Evolutionary conservation across 2,113 vertebrate species (phyloP), one percentile per base, ranked within the genome.

Genomic region (Solenodon paradoxus): DNA sequence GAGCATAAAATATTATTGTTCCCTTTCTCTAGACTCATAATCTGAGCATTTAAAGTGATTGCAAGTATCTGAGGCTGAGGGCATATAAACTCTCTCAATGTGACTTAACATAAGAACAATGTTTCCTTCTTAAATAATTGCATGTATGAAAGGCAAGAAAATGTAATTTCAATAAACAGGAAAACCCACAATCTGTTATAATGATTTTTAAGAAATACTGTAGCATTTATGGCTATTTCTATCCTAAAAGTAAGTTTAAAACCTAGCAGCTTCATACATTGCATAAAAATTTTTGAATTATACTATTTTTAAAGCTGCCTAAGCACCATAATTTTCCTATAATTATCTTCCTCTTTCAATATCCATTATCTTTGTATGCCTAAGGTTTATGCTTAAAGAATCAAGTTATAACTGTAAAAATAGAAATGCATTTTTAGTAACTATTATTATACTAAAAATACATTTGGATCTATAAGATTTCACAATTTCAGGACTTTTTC

Each of bases 381-480:
- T 96, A 69, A 4, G 26, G 13, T 95, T 93, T 96, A 51, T 85
- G 47, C 74, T 93, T 90, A 78, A 93, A 90, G 30, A 92, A 90
- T 93, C 59, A 85, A 93, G 47, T 49, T 93, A 92, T 92, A 74
- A 42, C 30, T 49, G 88, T 87, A 90, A 97, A 96, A 95, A 92
- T 68, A 87, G 71, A 96, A 93, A 90, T 51, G 20, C 30, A 10
- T 74, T 94, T 95, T 94, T 90, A 92, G 38, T 88, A 90, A 81
- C 84, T 42, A 61, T 90, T 17, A 78, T 93, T 91, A 87, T 61
- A 42, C 95, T 88, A 90, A 96, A 96, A 95, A 96, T 94, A 82
- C 24, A 71, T 53, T 96, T 74, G 42, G 7, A 82, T 88, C 45
- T 90, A 75, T 95, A 92, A 57, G 38, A 82, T 40, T 84, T 92